Evolutionary conservation across 2,797 vertebrate genomes (phyloP).

Genomic region (Cossypha dichroa): DNA sequence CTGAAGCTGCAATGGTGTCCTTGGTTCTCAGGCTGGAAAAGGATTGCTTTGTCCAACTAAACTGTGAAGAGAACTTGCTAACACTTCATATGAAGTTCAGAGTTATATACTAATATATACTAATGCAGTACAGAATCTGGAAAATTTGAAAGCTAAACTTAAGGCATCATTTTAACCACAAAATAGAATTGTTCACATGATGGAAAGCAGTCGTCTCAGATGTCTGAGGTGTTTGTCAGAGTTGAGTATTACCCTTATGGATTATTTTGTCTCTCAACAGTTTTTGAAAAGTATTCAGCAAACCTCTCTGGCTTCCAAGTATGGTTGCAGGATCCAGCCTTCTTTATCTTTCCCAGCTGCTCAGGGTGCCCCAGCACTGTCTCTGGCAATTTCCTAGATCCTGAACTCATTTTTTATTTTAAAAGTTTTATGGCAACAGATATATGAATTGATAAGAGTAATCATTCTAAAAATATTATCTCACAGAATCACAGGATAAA

Average conservation of each 20-base stretch:
- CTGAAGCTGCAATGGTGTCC: neutral
- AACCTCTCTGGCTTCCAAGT: neutral
- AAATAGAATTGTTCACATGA: constrained; percentile 31
- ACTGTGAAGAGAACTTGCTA: neutral
- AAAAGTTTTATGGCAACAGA: neutral
- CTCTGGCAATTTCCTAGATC: neutral
- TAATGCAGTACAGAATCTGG: neutral
- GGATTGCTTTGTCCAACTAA: neutral
- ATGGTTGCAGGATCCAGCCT: neutral
- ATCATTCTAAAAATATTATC: neutral
- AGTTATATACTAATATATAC: neutral
- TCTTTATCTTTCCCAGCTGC: neutral
- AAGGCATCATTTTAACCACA: neutral
- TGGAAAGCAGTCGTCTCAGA: constrained; percentile 11
- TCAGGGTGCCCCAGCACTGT: neutral
- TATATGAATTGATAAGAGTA: neutral
- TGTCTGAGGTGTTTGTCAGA: neutral
- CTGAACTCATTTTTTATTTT: neutral
- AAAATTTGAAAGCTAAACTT: neutral
- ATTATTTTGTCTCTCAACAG: neutral
- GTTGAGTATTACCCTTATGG: neutral
- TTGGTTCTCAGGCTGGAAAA: neutral
- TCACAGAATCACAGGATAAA: neutral
- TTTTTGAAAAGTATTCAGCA: constrained; percentile 21
- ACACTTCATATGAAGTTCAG: neutral